Percentiles rank a stretch among this genome's conserved stretches.
Conservation (phyloP, 2,888 invertebrate species). For the Pandemis cinnamomeana region DNA sequence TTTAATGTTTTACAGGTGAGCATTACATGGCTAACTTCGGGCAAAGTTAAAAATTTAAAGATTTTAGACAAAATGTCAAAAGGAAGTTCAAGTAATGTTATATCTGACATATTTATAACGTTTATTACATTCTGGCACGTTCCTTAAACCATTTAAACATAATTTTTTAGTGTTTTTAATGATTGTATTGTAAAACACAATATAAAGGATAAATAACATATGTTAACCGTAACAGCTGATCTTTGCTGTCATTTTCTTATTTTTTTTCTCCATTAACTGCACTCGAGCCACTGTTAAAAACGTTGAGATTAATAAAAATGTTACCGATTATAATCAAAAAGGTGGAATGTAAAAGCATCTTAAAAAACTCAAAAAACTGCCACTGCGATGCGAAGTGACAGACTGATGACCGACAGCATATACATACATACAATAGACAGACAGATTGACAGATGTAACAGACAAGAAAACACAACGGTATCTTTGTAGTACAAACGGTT, state of each 20-base stretch:
- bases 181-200: not conserved
- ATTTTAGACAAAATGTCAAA: constrained; percentile 67
- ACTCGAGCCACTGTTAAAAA: constrained; percentile 26
- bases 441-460: not conserved
- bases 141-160: not conserved
- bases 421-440: no score
- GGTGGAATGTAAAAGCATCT: no score
- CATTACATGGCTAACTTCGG: constrained; percentile 69
- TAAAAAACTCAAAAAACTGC: no score
- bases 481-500: constrained; percentile 29
- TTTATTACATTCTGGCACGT: constrained; percentile 12
- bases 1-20: constrained; percentile 65
- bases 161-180: not conserved
- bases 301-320: not conserved
- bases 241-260: not conserved
- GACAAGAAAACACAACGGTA: constrained; percentile 20
- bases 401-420: not conserved
- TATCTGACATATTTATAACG: constrained; percentile 45
- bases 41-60: constrained; percentile 56
- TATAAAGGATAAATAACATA: constrained; percentile 12
- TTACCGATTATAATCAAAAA: not conserved
- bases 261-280: not conserved
- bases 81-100: constrained; percentile 57
- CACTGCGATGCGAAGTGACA: not conserved
- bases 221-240: not conserved